Evolutionary conservation across 2,113 vertebrate species (phyloP).

Genomic region (Ursus arctos): DNA sequence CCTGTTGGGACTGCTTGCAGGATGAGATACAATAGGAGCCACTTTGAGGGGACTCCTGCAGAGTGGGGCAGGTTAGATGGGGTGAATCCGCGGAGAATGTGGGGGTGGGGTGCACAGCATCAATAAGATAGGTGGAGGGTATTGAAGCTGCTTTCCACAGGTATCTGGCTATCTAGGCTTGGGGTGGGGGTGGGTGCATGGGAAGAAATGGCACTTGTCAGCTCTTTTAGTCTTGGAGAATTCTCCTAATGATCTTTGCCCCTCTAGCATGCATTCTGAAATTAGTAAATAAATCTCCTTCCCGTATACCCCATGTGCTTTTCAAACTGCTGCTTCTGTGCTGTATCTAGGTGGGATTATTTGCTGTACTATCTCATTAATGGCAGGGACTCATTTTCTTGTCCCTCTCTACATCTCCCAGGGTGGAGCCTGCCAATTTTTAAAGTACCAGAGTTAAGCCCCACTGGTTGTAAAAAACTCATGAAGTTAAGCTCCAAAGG

Average conservation of each 20-base stretch:
- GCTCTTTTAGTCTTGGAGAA: background rate
- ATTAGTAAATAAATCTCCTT: background rate
- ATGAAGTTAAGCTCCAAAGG: background rate
- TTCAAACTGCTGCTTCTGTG: background rate
- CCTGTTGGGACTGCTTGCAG: background rate
- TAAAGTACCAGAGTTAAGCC: background rate
- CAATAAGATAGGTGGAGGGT: background rate
- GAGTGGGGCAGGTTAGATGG: background rate
- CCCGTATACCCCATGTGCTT: background rate
- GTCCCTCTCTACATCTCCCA: background rate
- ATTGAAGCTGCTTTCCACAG: background rate
- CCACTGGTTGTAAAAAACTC: background rate
- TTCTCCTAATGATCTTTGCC: background rate
- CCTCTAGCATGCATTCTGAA: background rate
- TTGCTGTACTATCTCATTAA: background rate
- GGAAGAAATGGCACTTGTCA: background rate
- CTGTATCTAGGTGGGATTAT: background rate
- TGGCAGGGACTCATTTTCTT: background rate
- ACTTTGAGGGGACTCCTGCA: background rate
- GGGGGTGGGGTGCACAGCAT: background rate
- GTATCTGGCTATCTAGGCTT: background rate
- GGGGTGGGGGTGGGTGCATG: background rate
- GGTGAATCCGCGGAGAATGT: background rate
- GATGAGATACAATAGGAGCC: background rate
- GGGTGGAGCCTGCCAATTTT: background rate